Evolutionary conservation across 2,113 vertebrate species (phyloP), one percentile per base, ranked within the genome.

Genomic region (Crotalus tigris): DNA sequence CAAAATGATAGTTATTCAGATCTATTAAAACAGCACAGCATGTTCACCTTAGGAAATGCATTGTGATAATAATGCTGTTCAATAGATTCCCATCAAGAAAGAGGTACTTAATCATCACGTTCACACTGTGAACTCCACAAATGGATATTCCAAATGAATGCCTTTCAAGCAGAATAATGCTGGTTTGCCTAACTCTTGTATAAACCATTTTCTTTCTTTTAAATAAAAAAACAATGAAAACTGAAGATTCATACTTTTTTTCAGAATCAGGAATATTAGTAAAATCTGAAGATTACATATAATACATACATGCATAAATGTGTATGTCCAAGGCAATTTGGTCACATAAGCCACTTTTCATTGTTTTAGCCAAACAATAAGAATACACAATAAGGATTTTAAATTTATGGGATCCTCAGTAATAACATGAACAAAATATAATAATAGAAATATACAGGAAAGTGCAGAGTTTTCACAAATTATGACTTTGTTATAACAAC

Each of bases 1-100:
- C 15, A 2, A 61, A 3, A 89, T 57, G 54, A 95, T 7, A 53
- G 0, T 39, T 69, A 94, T 12, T 92, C 6, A 23, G 17, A 17
- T 26, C 21, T 49, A 26, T 61, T 26, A 33, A 11, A 69, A 11
- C 0, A 12, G 19, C 54, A 23, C 87, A 51, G 88, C 49, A 26
- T 93, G 92, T 90, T 4, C n/a, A 39, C 39, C 33, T 85, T 11
- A 7, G 9, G 88, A 24, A 23, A 64, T 39, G 0, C 17, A 2
- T 3, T 0, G 1, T 2, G 12, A 53, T 90, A 93, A 21, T 85
- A 53, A 5, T 58, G 12, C 2, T 13, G 39, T 46, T 46, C 85
- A 89, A 51, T 0, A 0, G 0, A 0, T 88, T 39, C 24, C 90
- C n/a, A 13, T 15, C 46, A 88, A 33, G 59, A 55, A 0, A 55